Conservation (phyloP, 2,797 vertebrate species). For the Pogoniulus pusillus region DNA sequence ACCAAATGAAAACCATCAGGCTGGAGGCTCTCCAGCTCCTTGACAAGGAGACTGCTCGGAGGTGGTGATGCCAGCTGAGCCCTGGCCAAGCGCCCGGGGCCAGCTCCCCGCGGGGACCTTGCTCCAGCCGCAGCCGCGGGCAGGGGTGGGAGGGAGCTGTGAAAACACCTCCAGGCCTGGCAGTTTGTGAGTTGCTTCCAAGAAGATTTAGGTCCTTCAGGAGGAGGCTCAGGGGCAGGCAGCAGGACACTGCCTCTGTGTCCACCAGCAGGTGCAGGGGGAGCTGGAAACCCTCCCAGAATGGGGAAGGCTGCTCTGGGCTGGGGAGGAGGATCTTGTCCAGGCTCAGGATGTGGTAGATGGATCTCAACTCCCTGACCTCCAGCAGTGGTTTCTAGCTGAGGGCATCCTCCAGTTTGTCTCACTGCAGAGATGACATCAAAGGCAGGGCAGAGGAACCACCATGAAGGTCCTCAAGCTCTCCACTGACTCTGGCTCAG, state of each 20-base stretch:
- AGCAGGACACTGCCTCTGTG: background rate
- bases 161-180: background rate
- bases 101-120: background rate
- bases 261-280: accelerated
- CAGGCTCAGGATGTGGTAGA: accelerated
- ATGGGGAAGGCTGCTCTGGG: background rate
- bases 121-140: background rate
- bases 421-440: background rate
- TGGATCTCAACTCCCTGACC: background rate
- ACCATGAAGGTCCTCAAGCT: background rate
- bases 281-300: background rate
- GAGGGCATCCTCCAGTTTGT: background rate
- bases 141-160: background rate
- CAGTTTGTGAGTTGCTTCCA: background rate
- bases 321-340: background rate
- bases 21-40: slow-evolving; percentile 39
- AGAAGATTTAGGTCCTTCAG: background rate
- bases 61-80: background rate
- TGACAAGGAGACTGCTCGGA: slow-evolving; percentile 26
- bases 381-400: background rate
- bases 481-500: background rate
- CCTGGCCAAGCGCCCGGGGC: background rate
- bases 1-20: slow-evolving; percentile 23
- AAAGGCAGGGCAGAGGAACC: background rate
- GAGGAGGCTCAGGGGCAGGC: background rate